Evolutionary conservation across 2,888 invertebrate species (phyloP).

Genomic region (Piscicola geometra): DNA sequence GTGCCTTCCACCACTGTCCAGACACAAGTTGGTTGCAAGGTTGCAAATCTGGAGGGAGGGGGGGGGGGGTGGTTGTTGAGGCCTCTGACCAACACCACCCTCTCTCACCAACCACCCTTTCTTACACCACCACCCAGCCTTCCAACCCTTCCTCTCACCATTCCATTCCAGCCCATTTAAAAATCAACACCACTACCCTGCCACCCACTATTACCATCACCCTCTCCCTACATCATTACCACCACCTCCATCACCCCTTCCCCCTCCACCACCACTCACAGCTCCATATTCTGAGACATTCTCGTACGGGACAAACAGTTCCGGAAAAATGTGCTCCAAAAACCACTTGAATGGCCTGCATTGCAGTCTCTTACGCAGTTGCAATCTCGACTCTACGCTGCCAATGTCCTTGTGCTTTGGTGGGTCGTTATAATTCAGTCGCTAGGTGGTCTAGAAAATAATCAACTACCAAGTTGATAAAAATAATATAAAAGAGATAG

Average conservation of each 20-base stretch:
- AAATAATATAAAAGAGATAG: neutral
- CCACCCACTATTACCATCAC: too few species aligned
- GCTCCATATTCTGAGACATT: slow-evolving; percentile 60
- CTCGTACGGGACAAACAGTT: slow-evolving; percentile 88
- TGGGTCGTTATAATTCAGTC: neutral
- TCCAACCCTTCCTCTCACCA: too few species aligned
- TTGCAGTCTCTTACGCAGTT: slow-evolving; percentile 73
- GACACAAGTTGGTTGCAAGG: neutral
- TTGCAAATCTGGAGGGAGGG: slow-evolving; percentile 22
- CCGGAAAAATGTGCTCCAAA: slow-evolving; percentile 93
- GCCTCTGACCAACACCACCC: too few species aligned
- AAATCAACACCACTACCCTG: too few species aligned
- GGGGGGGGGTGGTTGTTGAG: too few species aligned
- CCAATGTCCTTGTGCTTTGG: slow-evolving; percentile 6
- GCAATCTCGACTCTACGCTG: slow-evolving; percentile 54
- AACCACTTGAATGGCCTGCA: slow-evolving; percentile 98
- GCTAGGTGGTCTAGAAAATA: slow-evolving; percentile 10
- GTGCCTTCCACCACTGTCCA: slow-evolving; percentile 1
- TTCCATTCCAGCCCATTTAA: too few species aligned
- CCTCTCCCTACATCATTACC: too few species aligned
- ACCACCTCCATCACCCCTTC: too few species aligned
- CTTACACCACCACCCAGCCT: too few species aligned
- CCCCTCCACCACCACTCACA: neutral
- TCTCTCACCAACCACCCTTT: too few species aligned
- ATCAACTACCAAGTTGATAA: too few species aligned